Evolutionary conservation across 1,140 invertebrate genomes (phyloP), one percentile per base, ranked within the genome.

Genomic region (Kradibia gibbosae): DNA sequence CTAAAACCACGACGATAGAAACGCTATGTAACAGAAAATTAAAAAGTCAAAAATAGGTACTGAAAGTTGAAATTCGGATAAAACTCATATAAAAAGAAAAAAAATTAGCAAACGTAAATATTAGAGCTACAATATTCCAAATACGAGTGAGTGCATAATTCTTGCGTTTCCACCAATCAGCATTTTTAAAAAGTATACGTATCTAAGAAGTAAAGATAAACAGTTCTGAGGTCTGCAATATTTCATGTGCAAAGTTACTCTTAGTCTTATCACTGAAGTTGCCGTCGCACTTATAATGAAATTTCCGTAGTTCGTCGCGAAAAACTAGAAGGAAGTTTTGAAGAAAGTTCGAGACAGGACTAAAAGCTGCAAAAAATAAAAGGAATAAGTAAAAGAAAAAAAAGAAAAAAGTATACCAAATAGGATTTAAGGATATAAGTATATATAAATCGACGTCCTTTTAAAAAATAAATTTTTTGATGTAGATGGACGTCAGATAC

Each of bases 111-210:
- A 39, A 22, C 34, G 42, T 17, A 72, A 57, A 80, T 36, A 74
- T 25, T 65, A 25, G 71, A 65, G 70, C 8, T 11, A 53, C 36
- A 42, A 20, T 17, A 11, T 60, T 36, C 20, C 34, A 60, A 65
- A 25, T 48, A 17, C 48, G 8, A 25, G 22, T 4, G 5, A 53
- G 42, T 34, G 72, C n/a, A 57, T 70, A 75, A 70, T 76, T 73
- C 71, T 17, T 57, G 34, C 77, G 53, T 55, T 72, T 20, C 83
- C 84, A 85, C 84, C 85, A 87, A 87, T 87, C 86, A 87, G 85
- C 83, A 82, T 84, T 83, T 85, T 20, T 83, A 86, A 87, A 87
- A 87, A 86, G 74, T 42, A 53, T 53, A 22, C 10, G 50, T 65
- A 53, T n/a, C 62, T 55, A 73, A 53, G 78, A 25, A 70, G 42